These are phyloP conservation scores for Centropyge bicolor DNA, from an alignment of 2,797 vertebrate genomes.

Conservation along the genomic window DNA sequence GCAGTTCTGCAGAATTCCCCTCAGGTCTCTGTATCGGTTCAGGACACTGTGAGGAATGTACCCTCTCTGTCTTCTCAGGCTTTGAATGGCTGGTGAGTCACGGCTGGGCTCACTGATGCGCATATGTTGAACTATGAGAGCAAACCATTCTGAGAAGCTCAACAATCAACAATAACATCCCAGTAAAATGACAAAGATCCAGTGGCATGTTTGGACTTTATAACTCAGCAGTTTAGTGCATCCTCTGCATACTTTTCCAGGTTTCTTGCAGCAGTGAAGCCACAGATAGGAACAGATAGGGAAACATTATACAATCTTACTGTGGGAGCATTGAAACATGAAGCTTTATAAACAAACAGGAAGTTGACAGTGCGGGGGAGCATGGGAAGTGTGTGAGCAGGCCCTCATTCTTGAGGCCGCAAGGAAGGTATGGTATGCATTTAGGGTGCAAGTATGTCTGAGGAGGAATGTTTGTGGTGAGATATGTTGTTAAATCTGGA, in stretches of 20 bases:
- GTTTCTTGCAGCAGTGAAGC: slow-evolving; percentile 30
- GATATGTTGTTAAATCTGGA: slow-evolving; percentile 46
- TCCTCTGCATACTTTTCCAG: slow-evolving; percentile 20
- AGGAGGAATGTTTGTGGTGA: slow-evolving; percentile 60
- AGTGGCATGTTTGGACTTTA: slow-evolving; percentile 30
- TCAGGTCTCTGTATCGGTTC: slow-evolving; percentile 38
- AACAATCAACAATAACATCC: slow-evolving; percentile 69
- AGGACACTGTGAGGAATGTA: slow-evolving; percentile 57
- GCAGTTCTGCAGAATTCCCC: slow-evolving; percentile 39
- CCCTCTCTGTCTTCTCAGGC: slow-evolving; percentile 65
- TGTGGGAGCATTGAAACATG: slow-evolving; percentile 68
- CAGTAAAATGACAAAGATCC: slow-evolving; percentile 22
- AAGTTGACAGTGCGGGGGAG: slow-evolving; percentile 68
- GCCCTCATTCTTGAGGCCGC: slow-evolving; percentile 49
- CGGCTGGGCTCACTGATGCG: slow-evolving; percentile 31
- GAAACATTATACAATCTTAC: slow-evolving; percentile 9
- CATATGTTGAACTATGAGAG: slow-evolving; percentile 45
- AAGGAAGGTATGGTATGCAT: slow-evolving; percentile 62
- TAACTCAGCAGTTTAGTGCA: slow-evolving; percentile 10
- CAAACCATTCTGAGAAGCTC: slow-evolving; percentile 51
- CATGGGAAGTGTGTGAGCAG: slow-evolving; percentile 71
- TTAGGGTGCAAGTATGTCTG: slow-evolving; percentile 25
- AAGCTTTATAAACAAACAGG: slow-evolving; percentile 77
- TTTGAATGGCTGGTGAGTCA: slow-evolving; percentile 68
- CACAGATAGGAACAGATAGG: slow-evolving; percentile 22